These are phyloP conservation scores for Pseudonaja textilis DNA, from an alignment of 2,113 vertebrate species.

Conservation along the genomic window DNA sequence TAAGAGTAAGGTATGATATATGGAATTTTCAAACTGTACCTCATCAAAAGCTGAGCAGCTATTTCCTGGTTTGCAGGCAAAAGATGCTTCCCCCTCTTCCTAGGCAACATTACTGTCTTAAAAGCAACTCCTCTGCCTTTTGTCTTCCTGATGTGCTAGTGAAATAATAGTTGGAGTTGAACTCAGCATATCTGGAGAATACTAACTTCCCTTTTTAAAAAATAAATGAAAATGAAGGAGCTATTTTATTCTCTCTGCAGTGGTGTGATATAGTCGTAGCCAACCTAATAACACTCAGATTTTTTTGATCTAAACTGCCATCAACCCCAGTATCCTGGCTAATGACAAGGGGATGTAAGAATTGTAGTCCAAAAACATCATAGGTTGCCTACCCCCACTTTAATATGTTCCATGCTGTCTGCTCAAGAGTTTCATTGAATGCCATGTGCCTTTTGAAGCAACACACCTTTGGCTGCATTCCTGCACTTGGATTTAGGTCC, in stretches of 20 bases:
- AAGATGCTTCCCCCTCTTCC: background rate
- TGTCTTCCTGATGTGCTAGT: background rate
- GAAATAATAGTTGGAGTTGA: background rate
- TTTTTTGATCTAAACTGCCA: background rate
- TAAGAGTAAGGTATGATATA: background rate
- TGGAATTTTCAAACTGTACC: background rate
- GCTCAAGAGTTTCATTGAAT: background rate
- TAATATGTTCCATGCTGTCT: background rate
- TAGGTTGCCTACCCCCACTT: background rate
- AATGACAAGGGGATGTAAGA: background rate
- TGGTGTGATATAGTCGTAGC: background rate
- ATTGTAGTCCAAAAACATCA: background rate
- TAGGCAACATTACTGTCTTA: background rate
- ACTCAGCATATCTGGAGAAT: background rate
- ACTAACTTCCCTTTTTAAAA: background rate
- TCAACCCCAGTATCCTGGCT: background rate
- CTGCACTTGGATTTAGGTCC: constrained; percentile 14
- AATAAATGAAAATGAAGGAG: background rate
- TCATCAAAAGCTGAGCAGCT: background rate
- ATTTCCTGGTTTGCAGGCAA: background rate
- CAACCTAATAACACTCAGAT: background rate
- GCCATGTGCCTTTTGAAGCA: background rate
- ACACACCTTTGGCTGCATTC: background rate
- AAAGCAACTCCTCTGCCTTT: background rate
- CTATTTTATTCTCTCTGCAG: background rate